These are phyloP conservation scores for Scatophagus argus DNA, from an alignment of 2,113 vertebrate genomes.

Conservation along the genomic window DNA sequence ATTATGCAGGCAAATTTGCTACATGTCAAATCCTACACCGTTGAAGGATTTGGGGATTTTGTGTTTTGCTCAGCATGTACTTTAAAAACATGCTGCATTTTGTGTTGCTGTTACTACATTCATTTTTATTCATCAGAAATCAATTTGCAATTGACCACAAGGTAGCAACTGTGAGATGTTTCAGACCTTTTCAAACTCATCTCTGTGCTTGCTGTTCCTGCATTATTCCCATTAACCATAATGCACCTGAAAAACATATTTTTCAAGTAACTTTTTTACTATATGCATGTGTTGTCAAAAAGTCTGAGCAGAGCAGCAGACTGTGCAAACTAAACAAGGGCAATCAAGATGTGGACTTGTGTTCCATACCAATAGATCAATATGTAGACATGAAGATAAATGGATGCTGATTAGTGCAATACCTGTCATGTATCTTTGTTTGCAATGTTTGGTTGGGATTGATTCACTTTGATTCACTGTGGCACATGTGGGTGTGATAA, in stretches of 20 bases:
- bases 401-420: constrained; percentile 39
- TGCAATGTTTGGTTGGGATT: constrained; percentile 24
- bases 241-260: constrained; percentile 28
- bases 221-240: constrained; percentile 30
- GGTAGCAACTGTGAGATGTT: not conserved
- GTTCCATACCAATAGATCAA: constrained; percentile 48
- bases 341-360: constrained; percentile 47
- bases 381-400: constrained; percentile 60
- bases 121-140: constrained; percentile 36
- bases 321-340: constrained; percentile 42
- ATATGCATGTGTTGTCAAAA: constrained; percentile 9
- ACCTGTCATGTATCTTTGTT: constrained; percentile 57
- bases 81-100: constrained; percentile 30
- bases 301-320: not conserved
- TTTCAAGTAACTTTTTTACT: constrained; percentile 4
- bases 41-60: constrained; percentile 50
- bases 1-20: constrained; percentile 63
- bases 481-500: constrained; percentile 16
- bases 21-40: constrained; percentile 52
- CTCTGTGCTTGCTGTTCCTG: constrained; percentile 2
- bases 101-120: constrained; percentile 4
- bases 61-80: constrained; percentile 42
- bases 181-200: constrained; percentile 17
- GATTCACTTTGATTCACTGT: constrained; percentile 14
- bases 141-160: constrained; percentile 13